Evolutionary conservation across 2,888 invertebrate genomes (phyloP).

Genomic region (Eristalis tenax): DNA sequence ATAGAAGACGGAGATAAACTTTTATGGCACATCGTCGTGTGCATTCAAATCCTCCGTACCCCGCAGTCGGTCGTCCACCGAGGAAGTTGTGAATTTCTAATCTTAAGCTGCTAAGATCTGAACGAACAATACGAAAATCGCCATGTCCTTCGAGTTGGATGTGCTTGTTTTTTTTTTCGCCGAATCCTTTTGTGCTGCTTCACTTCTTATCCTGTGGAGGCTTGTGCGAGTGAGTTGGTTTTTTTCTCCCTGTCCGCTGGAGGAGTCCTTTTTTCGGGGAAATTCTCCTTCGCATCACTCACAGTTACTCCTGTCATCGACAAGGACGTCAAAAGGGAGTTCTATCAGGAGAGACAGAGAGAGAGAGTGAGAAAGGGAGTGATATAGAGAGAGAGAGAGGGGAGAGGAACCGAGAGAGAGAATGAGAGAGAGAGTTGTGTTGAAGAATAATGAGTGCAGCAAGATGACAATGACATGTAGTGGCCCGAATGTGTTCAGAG

Average conservation of each 20-base stretch:
- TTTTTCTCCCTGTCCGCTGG: slow-evolving; percentile 13
- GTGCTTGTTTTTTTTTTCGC: neutral
- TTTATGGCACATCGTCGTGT: slow-evolving; percentile 60
- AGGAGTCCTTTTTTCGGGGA: slow-evolving; percentile 38
- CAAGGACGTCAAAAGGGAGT: slow-evolving; percentile 36
- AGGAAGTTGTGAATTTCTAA: slow-evolving; percentile 70
- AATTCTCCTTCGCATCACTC: slow-evolving; percentile 61
- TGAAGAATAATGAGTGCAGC: slow-evolving; percentile 26
- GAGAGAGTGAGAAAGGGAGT: no score
- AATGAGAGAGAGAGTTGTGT: neutral
- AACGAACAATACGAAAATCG: slow-evolving; percentile 67
- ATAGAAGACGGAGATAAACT: slow-evolving; percentile 59
- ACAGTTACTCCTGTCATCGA: slow-evolving; percentile 65
- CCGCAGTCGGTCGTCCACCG: slow-evolving; percentile 5
- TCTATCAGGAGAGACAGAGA: neutral
- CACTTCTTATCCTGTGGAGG: slow-evolving; percentile 30
- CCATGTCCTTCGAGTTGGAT: slow-evolving; percentile 51
- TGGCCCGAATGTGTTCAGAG: slow-evolving; percentile 14
- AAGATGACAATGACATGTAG: slow-evolving; percentile 51
- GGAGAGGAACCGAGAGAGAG: no score
- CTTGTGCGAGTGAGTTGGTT: neutral
- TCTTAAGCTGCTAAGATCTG: slow-evolving; percentile 66
- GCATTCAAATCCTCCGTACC: neutral
- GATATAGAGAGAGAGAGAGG: no score
- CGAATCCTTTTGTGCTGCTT: slow-evolving; percentile 1